A percentile compares a stretch with the other conserved stretches of the same genome.
Conservation (phyloP, 2,797 vertebrate genomes). For the Cyclopterus lumpus region DNA sequence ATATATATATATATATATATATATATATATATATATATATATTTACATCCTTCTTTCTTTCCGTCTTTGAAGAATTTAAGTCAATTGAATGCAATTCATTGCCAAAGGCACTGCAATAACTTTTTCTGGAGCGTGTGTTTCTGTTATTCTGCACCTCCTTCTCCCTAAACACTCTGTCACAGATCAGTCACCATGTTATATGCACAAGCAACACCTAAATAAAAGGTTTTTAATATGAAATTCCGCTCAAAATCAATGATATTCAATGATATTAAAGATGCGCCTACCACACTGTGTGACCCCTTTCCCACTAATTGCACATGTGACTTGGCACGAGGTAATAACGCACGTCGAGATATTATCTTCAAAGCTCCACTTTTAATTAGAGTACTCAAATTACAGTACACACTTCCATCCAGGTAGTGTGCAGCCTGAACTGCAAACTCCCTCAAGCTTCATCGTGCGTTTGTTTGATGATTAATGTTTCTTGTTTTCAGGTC, state of each 20-base stretch:
- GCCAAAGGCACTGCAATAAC: not conserved
- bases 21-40: too few species aligned
- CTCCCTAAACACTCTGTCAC: not conserved
- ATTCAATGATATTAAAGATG: not conserved
- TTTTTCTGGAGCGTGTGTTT: not conserved
- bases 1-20: too few species aligned
- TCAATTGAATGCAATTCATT: not conserved
- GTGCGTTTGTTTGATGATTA: not conserved
- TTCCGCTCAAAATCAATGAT: not conserved
- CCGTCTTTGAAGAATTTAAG: conserved; percentile 6
- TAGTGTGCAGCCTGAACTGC: not conserved
- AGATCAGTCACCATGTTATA: not conserved
- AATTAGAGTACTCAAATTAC: not conserved
- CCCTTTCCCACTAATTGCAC: conserved; percentile 1
- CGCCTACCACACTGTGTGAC: fast-evolving
- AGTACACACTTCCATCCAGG: not conserved
- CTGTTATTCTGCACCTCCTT: conserved; percentile 1
- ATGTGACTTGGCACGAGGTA: not conserved
- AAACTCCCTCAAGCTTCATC: not conserved
- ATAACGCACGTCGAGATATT: not conserved
- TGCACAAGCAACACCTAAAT: not conserved
- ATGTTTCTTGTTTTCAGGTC: not conserved
- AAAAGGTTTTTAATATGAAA: not conserved
- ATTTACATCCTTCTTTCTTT: not conserved
- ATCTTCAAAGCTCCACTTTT: not conserved